A percentile compares a stretch with the other conserved stretches of the same genome.
phyloP scores from a whole-genome alignment of 1,140 invertebrate species.

The Hermetia illucens region DNA sequence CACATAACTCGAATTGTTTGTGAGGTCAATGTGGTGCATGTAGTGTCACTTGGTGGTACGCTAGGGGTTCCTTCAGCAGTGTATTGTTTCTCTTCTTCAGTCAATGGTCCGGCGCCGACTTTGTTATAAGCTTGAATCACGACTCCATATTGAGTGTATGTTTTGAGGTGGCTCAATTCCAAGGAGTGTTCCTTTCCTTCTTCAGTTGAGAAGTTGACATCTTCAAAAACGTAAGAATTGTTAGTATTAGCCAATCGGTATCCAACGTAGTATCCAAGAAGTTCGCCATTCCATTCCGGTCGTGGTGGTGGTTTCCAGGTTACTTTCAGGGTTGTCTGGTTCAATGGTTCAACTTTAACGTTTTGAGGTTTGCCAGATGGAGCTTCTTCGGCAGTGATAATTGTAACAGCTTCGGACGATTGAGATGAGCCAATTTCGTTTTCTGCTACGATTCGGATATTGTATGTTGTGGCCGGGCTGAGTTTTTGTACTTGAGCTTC shows the following conservation, averaged over 20 bases:
- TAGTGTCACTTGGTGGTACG: slow-evolving; percentile 80
- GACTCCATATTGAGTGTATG: slow-evolving; percentile 88
- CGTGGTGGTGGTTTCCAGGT: slow-evolving; percentile 85
- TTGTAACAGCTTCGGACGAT: slow-evolving; percentile 81
- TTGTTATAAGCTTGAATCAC: slow-evolving; percentile 93
- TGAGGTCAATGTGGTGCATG: slow-evolving; percentile 80
- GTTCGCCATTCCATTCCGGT: slow-evolving; percentile 86
- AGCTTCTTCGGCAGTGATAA: slow-evolving; percentile 90
- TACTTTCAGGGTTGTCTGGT: slow-evolving; percentile 81
- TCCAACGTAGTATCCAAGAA: slow-evolving; percentile 80
- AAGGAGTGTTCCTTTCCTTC: slow-evolving; percentile 80
- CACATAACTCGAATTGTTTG: slow-evolving; percentile 88
- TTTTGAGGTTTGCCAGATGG: slow-evolving; percentile 68
- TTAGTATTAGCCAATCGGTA: slow-evolving; percentile 80
- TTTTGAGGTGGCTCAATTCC: slow-evolving; percentile 68
- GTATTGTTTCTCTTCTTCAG: slow-evolving; percentile 76
- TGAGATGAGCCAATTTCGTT: slow-evolving; percentile 87
- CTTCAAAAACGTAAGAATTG: slow-evolving; percentile 83
- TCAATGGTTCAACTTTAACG: slow-evolving; percentile 77
- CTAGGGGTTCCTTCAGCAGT: slow-evolving; percentile 88
- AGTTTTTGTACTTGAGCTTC: slow-evolving; percentile 79
- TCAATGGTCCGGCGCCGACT: slow-evolving; percentile 81
- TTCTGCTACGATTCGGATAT: slow-evolving; percentile 83
- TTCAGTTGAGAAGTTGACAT: slow-evolving; percentile 81
- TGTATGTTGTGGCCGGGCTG: slow-evolving; percentile 81